Percentiles rank a stretch among this genome's conserved stretches.
These are phyloP conservation scores for Mactra quadrangularis DNA, from an alignment of 1,140 invertebrate species.

Conservation along the genomic window DNA sequence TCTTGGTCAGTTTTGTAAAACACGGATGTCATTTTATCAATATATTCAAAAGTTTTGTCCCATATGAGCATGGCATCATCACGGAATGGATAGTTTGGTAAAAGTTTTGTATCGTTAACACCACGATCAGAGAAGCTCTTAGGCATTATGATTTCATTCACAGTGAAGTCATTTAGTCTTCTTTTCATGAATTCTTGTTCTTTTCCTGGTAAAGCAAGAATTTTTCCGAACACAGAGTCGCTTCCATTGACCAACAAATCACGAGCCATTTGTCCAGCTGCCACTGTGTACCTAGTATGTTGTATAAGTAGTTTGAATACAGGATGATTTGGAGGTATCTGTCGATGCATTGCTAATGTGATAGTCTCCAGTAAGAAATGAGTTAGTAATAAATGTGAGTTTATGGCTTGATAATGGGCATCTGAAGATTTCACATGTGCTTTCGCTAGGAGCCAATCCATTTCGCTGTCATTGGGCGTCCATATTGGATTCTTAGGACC, in stretches of 20 bases:
- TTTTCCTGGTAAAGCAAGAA: slow-evolving; percentile 43
- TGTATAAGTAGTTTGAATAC: slow-evolving; percentile 51
- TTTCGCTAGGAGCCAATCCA: slow-evolving; percentile 55
- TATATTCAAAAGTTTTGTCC: slow-evolving; percentile 37
- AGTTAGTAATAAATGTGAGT: slow-evolving; percentile 36
- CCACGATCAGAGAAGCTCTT: slow-evolving; percentile 24
- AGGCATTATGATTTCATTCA: slow-evolving; percentile 32
- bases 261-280: slow-evolving; percentile 26
- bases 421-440: slow-evolving; percentile 49
- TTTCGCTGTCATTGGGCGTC: slow-evolving; percentile 42
- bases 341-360: slow-evolving; percentile 26
- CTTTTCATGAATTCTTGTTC: slow-evolving; percentile 38
- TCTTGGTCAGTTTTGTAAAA: slow-evolving; percentile 46
- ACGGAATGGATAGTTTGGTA: slow-evolving; percentile 53
- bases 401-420: slow-evolving; percentile 45
- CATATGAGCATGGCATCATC: slow-evolving; percentile 47
- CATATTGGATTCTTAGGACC: slow-evolving; percentile 54
- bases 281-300: slow-evolving; percentile 26
- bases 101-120: slow-evolving; percentile 31
- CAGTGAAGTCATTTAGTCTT: slow-evolving; percentile 17
- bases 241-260: slow-evolving; percentile 42
- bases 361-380: slow-evolving; percentile 48
- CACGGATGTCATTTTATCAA: slow-evolving; percentile 12
- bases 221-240: slow-evolving; percentile 40
- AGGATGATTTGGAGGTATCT: slow-evolving; percentile 48